Percentiles rank a stretch among this genome's conserved stretches.
phyloP scores from a whole-genome alignment of 2,888 invertebrate species.

The Myopa tessellatipennis region DNA sequence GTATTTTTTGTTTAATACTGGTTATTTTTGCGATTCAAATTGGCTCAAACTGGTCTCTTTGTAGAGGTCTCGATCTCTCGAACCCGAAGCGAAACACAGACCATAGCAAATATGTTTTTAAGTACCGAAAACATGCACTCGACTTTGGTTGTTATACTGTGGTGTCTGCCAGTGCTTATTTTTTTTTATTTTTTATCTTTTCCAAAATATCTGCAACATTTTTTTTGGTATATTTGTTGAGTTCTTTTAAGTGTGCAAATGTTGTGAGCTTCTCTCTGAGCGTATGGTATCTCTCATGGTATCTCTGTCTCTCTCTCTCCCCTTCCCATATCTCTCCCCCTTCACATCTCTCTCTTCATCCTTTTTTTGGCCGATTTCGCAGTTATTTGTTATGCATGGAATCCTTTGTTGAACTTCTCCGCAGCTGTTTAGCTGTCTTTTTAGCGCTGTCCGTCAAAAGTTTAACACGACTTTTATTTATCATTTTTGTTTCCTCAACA shows the following conservation, averaged over 20 bases:
- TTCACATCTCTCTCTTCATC: no score
- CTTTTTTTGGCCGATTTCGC: no score
- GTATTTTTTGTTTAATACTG: constrained; percentile 42
- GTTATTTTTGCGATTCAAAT: constrained; percentile 63
- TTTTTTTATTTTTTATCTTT: no score
- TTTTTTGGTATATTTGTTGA: not conserved
- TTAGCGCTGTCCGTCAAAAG: not conserved
- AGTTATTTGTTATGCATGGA: no score
- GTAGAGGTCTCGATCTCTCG: no score
- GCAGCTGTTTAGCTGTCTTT: not conserved
- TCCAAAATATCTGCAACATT: no score
- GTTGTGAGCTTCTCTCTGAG: not conserved
- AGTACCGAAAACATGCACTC: constrained; percentile 4
- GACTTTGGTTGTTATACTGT: not conserved
- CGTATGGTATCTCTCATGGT: not conserved
- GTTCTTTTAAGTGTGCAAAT: constrained; percentile 14
- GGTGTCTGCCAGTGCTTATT: not conserved
- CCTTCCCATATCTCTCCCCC: no score
- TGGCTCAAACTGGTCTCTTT: constrained; percentile 20
- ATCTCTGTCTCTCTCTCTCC: not conserved
- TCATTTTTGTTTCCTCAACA: no score
- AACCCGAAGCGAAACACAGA: not conserved
- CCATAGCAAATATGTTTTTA: constrained; percentile 23
- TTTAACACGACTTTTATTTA: not conserved
- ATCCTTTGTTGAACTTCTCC: not conserved